These are phyloP conservation scores for Distichodus sexfasciatus DNA, from an alignment of 2,797 vertebrate genomes.

Conservation along the genomic window DNA sequence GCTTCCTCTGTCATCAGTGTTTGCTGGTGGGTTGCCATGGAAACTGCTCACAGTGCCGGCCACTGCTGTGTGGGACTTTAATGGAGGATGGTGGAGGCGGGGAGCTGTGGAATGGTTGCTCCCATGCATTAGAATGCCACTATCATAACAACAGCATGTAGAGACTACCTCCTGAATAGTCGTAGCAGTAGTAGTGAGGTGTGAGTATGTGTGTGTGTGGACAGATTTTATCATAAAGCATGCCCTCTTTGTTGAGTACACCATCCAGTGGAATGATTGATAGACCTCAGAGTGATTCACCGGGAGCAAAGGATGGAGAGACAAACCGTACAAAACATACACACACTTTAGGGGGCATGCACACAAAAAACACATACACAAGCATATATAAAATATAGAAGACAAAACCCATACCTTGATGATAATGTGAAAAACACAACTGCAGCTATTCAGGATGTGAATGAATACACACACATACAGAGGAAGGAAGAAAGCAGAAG, in stretches of 20 bases:
- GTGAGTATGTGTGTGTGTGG: conserved; percentile 29
- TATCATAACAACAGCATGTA: conserved; percentile 40
- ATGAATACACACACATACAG: background rate
- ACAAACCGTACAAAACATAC: conserved; percentile 10
- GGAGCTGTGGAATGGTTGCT: conserved; percentile 35
- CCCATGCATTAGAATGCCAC: conserved; percentile 53
- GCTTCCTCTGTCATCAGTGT: conserved; percentile 48
- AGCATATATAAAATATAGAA: conserved; percentile 5
- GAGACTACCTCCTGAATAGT: conserved; percentile 14
- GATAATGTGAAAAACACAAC: background rate
- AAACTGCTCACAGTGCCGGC: conserved; percentile 54
- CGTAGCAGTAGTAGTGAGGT: conserved; percentile 10
- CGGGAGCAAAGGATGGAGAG: conserved; percentile 46
- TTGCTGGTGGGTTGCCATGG: conserved; percentile 55
- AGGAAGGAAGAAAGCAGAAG: too few relatives aligned
- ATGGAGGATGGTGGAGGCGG: conserved; percentile 45
- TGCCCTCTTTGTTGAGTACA: conserved; percentile 49
- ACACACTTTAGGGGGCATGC: background rate
- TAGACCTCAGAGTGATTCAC: conserved; percentile 44
- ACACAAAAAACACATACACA: background rate
- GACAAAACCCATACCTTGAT: conserved; percentile 15
- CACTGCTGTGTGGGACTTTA: conserved; percentile 56
- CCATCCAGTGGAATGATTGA: conserved; percentile 46
- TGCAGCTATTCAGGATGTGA: background rate
- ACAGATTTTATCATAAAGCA: conserved; percentile 49